Conservation (phyloP, 2,797 vertebrate species). For the Choloepus didactylus region DNA sequence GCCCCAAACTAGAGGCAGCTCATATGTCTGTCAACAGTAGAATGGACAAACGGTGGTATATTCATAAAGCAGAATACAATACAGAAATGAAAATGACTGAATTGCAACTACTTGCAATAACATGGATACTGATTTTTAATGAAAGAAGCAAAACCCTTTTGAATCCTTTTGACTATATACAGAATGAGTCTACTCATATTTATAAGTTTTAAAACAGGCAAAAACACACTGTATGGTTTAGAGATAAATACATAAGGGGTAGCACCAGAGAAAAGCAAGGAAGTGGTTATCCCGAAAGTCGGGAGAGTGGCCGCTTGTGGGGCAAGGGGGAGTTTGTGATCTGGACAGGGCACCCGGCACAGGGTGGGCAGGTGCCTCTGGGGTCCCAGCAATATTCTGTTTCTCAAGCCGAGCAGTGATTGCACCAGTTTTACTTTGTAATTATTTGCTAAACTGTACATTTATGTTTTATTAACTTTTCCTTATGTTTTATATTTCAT, state of each 20-base stretch:
- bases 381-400: not conserved
- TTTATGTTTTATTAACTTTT: not conserved
- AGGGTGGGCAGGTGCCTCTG: not conserved
- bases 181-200: not conserved
- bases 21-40: not conserved
- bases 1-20: not conserved
- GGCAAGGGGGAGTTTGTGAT: too few species aligned
- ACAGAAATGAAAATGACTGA: not conserved
- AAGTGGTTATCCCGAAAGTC: not conserved
- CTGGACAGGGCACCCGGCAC: accelerated
- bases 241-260: not conserved
- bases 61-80: not conserved
- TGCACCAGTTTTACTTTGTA: not conserved
- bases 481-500: conserved; percentile 6
- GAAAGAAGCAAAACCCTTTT: not conserved
- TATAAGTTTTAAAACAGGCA: conserved; percentile 6
- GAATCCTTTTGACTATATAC: not conserved
- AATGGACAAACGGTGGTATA: not conserved
- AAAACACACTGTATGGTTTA: not conserved
- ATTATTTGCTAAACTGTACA: not conserved
- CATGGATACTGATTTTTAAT: not conserved
- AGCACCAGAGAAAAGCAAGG: not conserved
- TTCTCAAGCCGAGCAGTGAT: not conserved
- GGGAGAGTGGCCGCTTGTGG: not conserved
- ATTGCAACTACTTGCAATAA: not conserved